These are phyloP conservation scores for Drosophila arawakana DNA, from an alignment of 1,140 invertebrate species.

Conservation along the genomic window DNA sequence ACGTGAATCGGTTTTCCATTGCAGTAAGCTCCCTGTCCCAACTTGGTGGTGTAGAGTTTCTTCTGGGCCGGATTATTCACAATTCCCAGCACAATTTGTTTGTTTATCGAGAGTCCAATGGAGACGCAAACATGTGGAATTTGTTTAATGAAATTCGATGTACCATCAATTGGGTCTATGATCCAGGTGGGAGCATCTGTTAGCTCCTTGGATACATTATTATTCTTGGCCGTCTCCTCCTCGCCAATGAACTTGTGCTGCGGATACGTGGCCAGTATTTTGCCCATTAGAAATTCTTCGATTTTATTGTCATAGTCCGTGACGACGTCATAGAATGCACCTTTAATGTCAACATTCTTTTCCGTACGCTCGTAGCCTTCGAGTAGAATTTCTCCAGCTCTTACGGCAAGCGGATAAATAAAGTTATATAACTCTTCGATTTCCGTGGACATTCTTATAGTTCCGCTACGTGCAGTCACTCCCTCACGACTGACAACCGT, in stretches of 20 bases:
- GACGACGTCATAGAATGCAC: conserved; percentile 90
- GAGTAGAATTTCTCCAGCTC: conserved; percentile 76
- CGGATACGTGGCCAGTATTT: conserved; percentile 88
- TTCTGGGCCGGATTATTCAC: conserved; percentile 91
- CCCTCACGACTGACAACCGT: conserved; percentile 53
- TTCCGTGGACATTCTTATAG: conserved; percentile 73
- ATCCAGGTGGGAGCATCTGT: conserved; percentile 95
- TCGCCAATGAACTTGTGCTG: conserved; percentile 94
- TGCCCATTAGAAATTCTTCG: conserved; percentile 90
- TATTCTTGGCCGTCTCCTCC: conserved; percentile 88
- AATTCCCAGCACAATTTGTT: conserved; percentile 88
- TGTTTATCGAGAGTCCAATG: conserved; percentile 88
- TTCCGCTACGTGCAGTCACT: conserved; percentile 24
- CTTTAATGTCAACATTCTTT: conserved; percentile 86
- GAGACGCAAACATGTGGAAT: conserved; percentile 88
- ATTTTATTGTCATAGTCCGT: conserved; percentile 93
- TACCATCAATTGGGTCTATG: conserved; percentile 92
- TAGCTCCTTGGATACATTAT: conserved; percentile 86
- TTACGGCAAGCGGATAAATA: conserved; percentile 84
- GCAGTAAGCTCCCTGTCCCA: conserved; percentile 90
- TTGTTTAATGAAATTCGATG: conserved; percentile 90
- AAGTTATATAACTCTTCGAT: conserved; percentile 87
- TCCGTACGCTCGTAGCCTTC: conserved; percentile 85
- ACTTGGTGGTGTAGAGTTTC: conserved; percentile 89
- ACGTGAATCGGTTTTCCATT: conserved; percentile 88